phyloP scores from a whole-genome alignment of 2,797 vertebrate genomes.

The Oryzias sinensis region DNA sequence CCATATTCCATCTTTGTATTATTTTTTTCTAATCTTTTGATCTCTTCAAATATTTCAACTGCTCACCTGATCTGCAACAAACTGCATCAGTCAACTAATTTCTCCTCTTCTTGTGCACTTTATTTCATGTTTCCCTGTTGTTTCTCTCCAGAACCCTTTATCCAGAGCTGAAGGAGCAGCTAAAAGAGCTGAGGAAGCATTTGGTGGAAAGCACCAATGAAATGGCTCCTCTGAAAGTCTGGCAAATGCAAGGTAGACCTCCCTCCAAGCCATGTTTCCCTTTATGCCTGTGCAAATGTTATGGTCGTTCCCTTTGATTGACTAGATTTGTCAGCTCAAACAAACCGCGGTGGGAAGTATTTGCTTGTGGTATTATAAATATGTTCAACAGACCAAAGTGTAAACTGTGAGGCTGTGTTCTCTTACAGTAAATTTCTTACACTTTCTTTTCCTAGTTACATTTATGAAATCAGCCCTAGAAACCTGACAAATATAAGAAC shows the following conservation, averaged over 20 bases:
- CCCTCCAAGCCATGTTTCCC: not conserved
- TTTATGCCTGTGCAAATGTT: not conserved
- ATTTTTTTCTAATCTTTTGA: not conserved
- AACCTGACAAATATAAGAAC: too few species aligned
- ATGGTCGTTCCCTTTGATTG: not conserved
- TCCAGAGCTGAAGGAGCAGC: conserved; percentile 87
- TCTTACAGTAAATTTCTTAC: conserved; percentile 24
- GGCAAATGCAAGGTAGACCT: conserved; percentile 93
- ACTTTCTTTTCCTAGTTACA: conserved; percentile 30
- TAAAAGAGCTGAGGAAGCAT: conserved; percentile 94
- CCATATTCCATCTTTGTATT: conserved; percentile 6
- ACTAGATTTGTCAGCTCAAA: conserved; percentile 6
- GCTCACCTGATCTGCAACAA: conserved; percentile 36
- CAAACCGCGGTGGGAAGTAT: not conserved
- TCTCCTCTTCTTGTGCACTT: conserved; percentile 13
- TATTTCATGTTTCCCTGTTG: conserved; percentile 3
- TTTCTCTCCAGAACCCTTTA: conserved; percentile 74
- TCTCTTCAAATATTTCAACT: conserved; percentile 20
- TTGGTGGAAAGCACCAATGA: conserved; percentile 98
- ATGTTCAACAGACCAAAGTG: conserved; percentile 18
- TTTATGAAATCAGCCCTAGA: conserved; percentile 38
- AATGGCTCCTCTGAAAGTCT: conserved; percentile 98
- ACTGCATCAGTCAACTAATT: conserved; percentile 28
- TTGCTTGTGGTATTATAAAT: conserved; percentile 10
- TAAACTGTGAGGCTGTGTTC: conserved; percentile 10